A percentile compares a stretch with the other conserved stretches of the same genome.
These are phyloP conservation scores for Geothlypis trichas DNA, from an alignment of 2,113 vertebrate species.

Conservation along the genomic window DNA sequence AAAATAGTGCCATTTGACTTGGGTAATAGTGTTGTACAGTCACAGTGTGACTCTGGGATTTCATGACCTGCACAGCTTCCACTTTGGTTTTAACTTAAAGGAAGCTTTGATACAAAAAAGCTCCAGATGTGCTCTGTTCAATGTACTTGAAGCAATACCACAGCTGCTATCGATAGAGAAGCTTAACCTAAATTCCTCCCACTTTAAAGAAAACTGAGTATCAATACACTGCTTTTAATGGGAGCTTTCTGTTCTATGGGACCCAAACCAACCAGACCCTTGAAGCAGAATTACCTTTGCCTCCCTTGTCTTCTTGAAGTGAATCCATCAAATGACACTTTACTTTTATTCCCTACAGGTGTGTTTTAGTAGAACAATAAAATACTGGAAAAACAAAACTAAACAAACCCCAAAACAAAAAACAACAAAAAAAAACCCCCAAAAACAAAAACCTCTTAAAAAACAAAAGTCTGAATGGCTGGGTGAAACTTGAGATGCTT, in stretches of 20 bases:
- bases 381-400: neutral
- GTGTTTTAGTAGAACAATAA: neutral
- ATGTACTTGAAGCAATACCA: neutral
- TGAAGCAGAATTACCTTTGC: neutral
- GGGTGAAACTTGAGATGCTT: neutral
- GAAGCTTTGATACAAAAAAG: neutral
- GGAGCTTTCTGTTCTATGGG: neutral
- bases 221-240: neutral
- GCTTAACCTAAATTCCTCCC: neutral
- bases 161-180: neutral
- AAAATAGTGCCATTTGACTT: neutral
- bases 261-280: neutral
- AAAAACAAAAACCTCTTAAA: neutral
- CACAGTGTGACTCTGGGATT: neutral
- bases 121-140: neutral
- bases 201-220: constrained; percentile 1
- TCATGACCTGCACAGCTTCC: neutral
- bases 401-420: neutral
- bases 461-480: neutral
- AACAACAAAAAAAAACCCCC: too few relatives aligned
- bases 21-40: neutral
- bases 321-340: neutral
- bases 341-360: neutral
- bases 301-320: neutral
- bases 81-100: constrained; percentile 10